These are phyloP conservation scores for Brachylomia viminalis DNA, from an alignment of 2,888 invertebrate genomes.

Conservation along the genomic window DNA sequence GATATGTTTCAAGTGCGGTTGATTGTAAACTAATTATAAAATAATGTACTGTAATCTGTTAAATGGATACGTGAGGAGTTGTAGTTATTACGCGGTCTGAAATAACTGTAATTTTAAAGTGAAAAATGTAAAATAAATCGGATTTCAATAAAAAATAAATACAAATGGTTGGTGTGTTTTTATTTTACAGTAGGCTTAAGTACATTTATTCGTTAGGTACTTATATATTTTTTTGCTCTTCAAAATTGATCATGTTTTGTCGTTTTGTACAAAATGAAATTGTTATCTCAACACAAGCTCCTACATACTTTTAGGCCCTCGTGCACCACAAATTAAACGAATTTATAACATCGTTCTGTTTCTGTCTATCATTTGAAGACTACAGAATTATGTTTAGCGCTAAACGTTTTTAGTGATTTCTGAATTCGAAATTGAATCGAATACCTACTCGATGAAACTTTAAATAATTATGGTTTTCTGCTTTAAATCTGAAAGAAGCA, in stretches of 20 bases:
- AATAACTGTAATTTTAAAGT: slow-evolving; percentile 82
- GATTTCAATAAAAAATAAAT: slow-evolving; percentile 88
- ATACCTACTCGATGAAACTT: too few relatives aligned
- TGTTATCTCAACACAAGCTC: background rate
- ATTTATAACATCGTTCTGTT: too few relatives aligned
- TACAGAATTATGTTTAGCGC: too few relatives aligned
- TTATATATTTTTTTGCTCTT: background rate
- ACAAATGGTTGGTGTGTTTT: slow-evolving; percentile 48
- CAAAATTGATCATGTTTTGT: background rate
- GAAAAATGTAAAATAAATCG: slow-evolving; percentile 85
- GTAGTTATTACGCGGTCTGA: slow-evolving; percentile 77
- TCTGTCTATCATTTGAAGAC: too few relatives aligned
- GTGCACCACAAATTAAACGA: too few relatives aligned
- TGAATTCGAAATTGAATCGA: too few relatives aligned
- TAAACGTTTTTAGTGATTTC: too few relatives aligned
- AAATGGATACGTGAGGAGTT: slow-evolving; percentile 67
- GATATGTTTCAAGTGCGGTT: slow-evolving; percentile 65
- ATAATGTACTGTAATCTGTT: slow-evolving; percentile 67
- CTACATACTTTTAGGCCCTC: background rate
- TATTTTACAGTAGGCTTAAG: background rate
- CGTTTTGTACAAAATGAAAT: background rate
- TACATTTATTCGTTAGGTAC: background rate
- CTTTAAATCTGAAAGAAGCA: too few relatives aligned
- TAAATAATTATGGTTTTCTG: too few relatives aligned
- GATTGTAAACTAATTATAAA: slow-evolving; percentile 68